These are phyloP conservation scores for Ursus arctos DNA, from an alignment of 2,113 vertebrate genomes.

Conservation along the genomic window DNA sequence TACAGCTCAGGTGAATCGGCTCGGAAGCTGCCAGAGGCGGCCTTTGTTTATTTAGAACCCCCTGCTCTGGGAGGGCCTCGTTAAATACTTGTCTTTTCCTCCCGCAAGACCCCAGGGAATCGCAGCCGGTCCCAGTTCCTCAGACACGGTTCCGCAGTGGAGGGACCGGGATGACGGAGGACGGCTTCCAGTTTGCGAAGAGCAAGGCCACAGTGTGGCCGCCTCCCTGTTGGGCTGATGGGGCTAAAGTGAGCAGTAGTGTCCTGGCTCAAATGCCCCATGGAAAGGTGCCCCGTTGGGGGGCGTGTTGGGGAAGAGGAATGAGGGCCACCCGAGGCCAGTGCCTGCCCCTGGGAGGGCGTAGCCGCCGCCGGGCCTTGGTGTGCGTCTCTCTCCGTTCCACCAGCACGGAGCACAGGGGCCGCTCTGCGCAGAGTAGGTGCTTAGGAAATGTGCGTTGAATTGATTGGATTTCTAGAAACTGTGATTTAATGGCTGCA, in stretches of 20 bases:
- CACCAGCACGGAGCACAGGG: not conserved
- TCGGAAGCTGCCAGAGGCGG: conserved; percentile 76
- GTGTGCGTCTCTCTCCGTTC: no score
- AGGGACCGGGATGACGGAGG: not conserved
- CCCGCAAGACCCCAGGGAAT: conserved; percentile 64
- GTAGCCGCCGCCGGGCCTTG: not conserved
- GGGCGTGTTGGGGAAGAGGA: not conserved
- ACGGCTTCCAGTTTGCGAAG: not conserved
- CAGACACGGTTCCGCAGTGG: not conserved
- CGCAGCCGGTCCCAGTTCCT: conserved; percentile 33
- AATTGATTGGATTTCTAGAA: not conserved
- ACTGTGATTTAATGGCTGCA: not conserved
- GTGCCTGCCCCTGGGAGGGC: not conserved
- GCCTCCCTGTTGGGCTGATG: accelerated
- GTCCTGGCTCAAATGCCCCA: accelerated
- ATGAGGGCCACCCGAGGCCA: not conserved
- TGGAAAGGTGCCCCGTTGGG: not conserved
- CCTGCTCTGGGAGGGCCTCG: conserved; percentile 55
- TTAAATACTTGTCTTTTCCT: conserved; percentile 76
- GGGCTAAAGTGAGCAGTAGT: no score
- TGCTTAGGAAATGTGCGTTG: not conserved
- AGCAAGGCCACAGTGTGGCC: accelerated
- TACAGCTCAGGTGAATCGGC: conserved; percentile 83
- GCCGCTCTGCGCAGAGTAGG: not conserved
- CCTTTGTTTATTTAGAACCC: conserved; percentile 81